Base-by-base conservation (phyloP, 2,797 vertebrate genomes). In the Scolopax bukidnonensis region DNA sequence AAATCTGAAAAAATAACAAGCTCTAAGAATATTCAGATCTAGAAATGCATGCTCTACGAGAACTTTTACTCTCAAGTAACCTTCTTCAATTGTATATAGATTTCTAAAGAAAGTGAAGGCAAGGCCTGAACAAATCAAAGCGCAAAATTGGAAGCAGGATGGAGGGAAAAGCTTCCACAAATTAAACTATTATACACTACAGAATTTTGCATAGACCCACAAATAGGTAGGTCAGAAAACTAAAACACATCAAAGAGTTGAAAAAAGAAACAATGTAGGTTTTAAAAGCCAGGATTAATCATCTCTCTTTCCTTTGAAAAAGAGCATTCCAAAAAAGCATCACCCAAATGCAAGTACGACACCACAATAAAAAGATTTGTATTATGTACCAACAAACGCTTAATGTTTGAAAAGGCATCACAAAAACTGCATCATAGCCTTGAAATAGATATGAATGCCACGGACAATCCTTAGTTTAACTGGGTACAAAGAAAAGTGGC, bases 361-460 rank as follows among this genome's bases (percentile, higher is more conserved):
- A 3, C 93, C 93, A 95, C 94, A 96, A 96, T 68, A 96, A 89
- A 93, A 94, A 87, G 80, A 89, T 15, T 36, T 36, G 28, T 21
- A 77, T 70, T 90, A 96, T 92, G 81, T 94, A 90, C 60, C 71
- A 94, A 94, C 90, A 97, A 96, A 93, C 90, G 89, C 30, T 43
- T 57, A 60, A 48, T 57, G 83, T 94, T 95, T 95, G 88, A 96
- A 96, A 56, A 95, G 32, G 45, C 81, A 85, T 92, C 93, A 93
- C 78, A 95, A 94, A 93, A 95, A 50, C 56, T 84, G 68, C 75
- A 95, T 43, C 71, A 60, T 33, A 84, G 68, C 18, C 93, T 94
- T 90, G 56, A 94, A 90, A 93, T 2, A 93, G 63, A 28, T 77
- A 71, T 87, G 77, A 87, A 87, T 75, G 70, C 61, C 71, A 77